A percentile compares a stretch with the other conserved stretches of the same genome.
Conservation (phyloP, 2,888 invertebrate species). For the Rhagonycha lutea region DNA sequence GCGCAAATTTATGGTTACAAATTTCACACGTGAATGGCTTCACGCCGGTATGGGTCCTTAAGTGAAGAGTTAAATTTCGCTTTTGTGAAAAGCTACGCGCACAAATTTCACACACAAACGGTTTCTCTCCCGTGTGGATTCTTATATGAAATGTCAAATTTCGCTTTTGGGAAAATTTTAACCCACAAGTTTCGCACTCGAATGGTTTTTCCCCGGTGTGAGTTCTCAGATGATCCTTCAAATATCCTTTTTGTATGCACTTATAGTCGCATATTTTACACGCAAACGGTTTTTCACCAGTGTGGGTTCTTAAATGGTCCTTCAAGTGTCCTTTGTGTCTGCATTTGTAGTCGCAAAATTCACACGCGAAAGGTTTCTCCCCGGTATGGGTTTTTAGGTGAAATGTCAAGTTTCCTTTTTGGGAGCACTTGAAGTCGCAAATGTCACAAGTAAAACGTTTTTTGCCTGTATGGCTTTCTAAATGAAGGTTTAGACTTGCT, state of each 20-base stretch:
- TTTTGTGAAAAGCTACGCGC: not conserved
- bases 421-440: not conserved
- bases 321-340: not conserved
- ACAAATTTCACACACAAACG: not conserved
- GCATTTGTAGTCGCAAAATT: not conserved
- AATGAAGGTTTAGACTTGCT: no score
- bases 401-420: not conserved
- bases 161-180: not conserved
- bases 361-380: not conserved
- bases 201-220: not conserved
- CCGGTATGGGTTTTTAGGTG: not conserved
- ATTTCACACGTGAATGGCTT: not conserved
- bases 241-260: not conserved
- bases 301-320: not conserved
- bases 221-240: not conserved
- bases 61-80: not conserved
- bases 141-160: not conserved
- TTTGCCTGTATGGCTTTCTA: no score
- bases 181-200: not conserved
- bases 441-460: not conserved
- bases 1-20: not conserved
- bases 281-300: not conserved
- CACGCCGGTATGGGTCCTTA: not conserved
- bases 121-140: not conserved
- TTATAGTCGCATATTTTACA: not conserved